Evolutionary conservation across 2,113 vertebrate species (phyloP).

Genomic region (Galbula dea): DNA sequence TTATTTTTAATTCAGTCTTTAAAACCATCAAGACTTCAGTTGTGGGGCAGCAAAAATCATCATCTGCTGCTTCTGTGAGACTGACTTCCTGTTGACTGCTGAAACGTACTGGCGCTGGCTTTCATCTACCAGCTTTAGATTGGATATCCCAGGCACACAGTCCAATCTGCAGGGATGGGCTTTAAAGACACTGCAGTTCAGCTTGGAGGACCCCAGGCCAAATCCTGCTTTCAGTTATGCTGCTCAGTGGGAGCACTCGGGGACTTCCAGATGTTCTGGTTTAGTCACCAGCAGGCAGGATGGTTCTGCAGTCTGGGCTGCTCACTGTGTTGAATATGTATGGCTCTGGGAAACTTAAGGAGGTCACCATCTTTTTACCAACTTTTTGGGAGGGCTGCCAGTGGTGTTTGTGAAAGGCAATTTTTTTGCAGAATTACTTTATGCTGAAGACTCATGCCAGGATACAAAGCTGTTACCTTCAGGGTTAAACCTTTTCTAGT

Average conservation of each 20-base stretch:
- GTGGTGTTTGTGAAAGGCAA: not conserved
- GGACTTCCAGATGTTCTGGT: constrained; percentile 9
- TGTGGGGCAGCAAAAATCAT: not conserved
- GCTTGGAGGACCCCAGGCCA: not conserved
- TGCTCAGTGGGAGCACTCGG: not conserved
- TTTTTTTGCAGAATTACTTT: not conserved
- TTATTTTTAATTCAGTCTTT: not conserved
- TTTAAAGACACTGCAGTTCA: not conserved
- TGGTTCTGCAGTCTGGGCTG: not conserved
- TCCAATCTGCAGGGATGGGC: not conserved
- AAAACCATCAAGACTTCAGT: not conserved
- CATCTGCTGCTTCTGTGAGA: not conserved
- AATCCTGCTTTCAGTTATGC: constrained; percentile 16
- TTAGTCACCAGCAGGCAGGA: not conserved
- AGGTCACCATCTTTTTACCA: not conserved
- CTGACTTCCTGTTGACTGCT: constrained; percentile 5
- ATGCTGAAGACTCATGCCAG: fast-evolving
- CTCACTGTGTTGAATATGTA: not conserved
- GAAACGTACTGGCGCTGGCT: not conserved
- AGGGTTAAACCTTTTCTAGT: not conserved
- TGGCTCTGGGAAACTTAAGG: not conserved
- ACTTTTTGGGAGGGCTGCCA: not conserved
- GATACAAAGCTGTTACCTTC: not conserved
- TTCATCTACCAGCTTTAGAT: not conserved
- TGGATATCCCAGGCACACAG: not conserved